Conservation (phyloP, 2,888 invertebrate species). For the Hydrotaea diabolus region DNA sequence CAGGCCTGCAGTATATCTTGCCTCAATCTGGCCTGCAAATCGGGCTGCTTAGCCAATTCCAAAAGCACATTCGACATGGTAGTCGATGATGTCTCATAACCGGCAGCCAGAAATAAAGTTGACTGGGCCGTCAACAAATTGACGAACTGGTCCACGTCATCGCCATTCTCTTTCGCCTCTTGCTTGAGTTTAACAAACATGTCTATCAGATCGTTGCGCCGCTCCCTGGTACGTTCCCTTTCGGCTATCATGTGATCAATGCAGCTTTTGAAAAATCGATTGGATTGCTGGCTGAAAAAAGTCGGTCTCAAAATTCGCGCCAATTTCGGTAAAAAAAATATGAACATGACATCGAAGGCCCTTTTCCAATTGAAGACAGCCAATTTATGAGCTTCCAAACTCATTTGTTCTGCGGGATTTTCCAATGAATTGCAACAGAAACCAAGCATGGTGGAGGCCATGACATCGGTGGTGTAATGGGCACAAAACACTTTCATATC, state of each 20-base stretch:
- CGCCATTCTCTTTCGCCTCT: conserved; percentile 14
- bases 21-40: conserved; percentile 79
- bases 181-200: conserved; percentile 45
- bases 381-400: background rate
- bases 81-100: conserved; percentile 79
- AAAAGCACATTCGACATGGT: conserved; percentile 80
- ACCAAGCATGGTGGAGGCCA: conserved; percentile 73
- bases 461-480: conserved; percentile 76
- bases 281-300: background rate
- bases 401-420: conserved; percentile 37
- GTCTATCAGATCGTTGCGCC: conserved; percentile 52
- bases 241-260: conserved; percentile 6
- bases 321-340: conserved; percentile 34
- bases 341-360: conserved; percentile 24
- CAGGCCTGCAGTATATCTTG: conserved; percentile 79
- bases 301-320: background rate
- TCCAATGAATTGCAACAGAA: conserved; percentile 72
- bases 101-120: conserved; percentile 77
- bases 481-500: conserved; percentile 74
- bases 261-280: conserved; percentile 14
- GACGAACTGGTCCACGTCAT: background rate
- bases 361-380: conserved; percentile 5
- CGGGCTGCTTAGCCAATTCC: conserved; percentile 79
- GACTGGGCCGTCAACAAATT: conserved; percentile 76
- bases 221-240: background rate